Conservation (phyloP, 2,888 invertebrate genomes). For the Drosophila neonasuta region DNA sequence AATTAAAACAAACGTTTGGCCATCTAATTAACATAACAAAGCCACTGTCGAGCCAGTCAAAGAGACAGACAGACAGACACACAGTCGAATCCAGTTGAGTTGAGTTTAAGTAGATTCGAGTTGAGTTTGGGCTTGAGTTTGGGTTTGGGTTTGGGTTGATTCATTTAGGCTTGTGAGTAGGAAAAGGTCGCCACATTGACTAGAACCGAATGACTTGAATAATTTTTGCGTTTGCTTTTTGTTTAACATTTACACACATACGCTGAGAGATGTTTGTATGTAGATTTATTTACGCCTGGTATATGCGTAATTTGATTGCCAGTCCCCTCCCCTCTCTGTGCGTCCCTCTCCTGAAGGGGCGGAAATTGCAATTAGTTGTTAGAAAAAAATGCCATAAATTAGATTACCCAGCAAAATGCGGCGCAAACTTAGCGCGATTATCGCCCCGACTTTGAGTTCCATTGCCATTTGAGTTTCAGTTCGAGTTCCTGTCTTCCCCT, state of each 20-base stretch:
- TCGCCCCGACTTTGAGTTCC: slow-evolving; percentile 52
- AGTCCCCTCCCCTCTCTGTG: background rate
- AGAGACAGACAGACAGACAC: slow-evolving; percentile 19
- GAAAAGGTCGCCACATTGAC: slow-evolving; percentile 51
- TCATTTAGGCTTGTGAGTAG: slow-evolving; percentile 39
- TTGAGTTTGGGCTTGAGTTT: background rate
- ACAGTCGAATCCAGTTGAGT: slow-evolving; percentile 1
- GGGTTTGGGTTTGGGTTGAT: slow-evolving; percentile 31
- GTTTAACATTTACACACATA: slow-evolving; percentile 48
- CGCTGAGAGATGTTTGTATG: slow-evolving; percentile 41
- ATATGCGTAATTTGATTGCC: slow-evolving; percentile 71
- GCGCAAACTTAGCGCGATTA: slow-evolving; percentile 62
- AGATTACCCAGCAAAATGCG: slow-evolving; percentile 66
- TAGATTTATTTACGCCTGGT: slow-evolving; percentile 64
- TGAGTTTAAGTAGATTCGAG: slow-evolving; percentile 6
- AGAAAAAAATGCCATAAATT: slow-evolving; percentile 74
- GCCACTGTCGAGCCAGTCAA: slow-evolving; percentile 55
- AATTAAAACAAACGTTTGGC: slow-evolving; percentile 76
- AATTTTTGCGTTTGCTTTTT: slow-evolving; percentile 43
- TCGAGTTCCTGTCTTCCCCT: background rate
- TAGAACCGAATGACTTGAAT: slow-evolving; percentile 39
- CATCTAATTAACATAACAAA: slow-evolving; percentile 75
- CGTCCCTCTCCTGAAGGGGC: slow-evolving; percentile 14
- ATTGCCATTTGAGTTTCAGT: slow-evolving; percentile 25
- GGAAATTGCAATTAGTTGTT: slow-evolving; percentile 75